Evolutionary conservation across 2,797 vertebrate species (phyloP).

Genomic region (Poecilia picta): DNA sequence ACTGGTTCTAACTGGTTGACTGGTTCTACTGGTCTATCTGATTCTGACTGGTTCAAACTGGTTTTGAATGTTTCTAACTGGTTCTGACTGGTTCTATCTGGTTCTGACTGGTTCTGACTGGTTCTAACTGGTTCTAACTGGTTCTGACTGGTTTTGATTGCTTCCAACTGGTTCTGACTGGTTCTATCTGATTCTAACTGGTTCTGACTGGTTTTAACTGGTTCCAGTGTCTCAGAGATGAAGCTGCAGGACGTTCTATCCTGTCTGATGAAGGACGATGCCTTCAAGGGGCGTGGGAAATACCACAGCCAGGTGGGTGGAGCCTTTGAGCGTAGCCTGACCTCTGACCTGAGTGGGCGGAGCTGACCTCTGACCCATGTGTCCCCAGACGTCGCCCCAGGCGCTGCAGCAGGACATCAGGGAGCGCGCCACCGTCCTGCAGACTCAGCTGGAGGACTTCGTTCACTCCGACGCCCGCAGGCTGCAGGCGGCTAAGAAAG

Average conservation of each 20-base stretch:
- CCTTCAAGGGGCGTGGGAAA: constrained; percentile 80
- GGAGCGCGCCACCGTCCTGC: constrained; percentile 89
- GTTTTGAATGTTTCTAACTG: no score
- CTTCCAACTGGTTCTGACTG: no score
- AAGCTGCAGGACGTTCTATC: constrained; percentile 88
- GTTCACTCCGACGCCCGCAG: constrained; percentile 81
- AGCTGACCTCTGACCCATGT: not conserved
- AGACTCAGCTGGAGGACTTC: constrained; percentile 90
- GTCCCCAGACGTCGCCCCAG: constrained; percentile 74
- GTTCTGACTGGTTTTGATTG: no score
- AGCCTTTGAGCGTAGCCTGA: no score
- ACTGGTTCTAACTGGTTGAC: no score
- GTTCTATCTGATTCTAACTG: no score
- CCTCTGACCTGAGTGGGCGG: no score
- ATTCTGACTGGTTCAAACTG: no score
- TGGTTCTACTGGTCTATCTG: no score
- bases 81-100: no score
- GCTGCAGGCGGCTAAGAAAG: constrained; percentile 87
- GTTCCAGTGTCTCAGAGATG: constrained; percentile 86
- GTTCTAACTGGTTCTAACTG: no score
- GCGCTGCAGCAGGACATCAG: constrained; percentile 83
- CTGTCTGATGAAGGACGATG: constrained; percentile 82
- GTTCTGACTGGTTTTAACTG: not conserved
- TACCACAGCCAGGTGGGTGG: constrained; percentile 81
- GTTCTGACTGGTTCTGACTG: no score